Evolutionary conservation across 2,888 invertebrate species (phyloP), one percentile per base, ranked within the genome.

Genomic region (Melinaea marsaeus): DNA sequence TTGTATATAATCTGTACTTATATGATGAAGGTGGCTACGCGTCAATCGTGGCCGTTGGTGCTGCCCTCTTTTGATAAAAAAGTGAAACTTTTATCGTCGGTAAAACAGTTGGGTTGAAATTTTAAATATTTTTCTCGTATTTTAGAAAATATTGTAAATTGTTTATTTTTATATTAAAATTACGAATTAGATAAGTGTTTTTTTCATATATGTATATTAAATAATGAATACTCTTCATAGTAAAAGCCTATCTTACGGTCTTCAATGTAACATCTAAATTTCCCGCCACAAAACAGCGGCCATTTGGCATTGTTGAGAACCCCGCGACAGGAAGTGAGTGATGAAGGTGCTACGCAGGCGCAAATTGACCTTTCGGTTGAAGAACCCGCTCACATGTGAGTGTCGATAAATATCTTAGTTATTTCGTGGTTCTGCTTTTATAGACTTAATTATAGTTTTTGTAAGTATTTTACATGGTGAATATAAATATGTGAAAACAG

Each of bases 321-420:
- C 91, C 91, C 90, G 81, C 81, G 69, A 86, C 87, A 84, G 91
- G 91, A 91, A 91, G 88, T 88, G 88, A 90, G 85, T 88, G 81
- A 90, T 89, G 85, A 90, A 86, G 88, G 90, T 90, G 90, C 89
- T 91, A 92, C 94, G 94, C 94, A 94, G 93, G 94, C 94, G 93
- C 92, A 90, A 86, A 90, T 88, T 91, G 91, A 92, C 93, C 94
- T 94, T 95, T 95, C 94, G 94, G 94, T 94, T 93, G 93, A 93
- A 95, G 94, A 94, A 94, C 94, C 95, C 95, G 95, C 94, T 94
- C 95, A 95, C 95, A 95, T 95, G 95, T 95, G 95, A 95, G 95
- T 95, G 94, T 92, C 90, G 90, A 90, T 91, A 90, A 90, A 90
- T 90, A 91, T 89, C 85, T 83, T 85, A 85, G 80, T 91, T 90